These are phyloP conservation scores for Tetragnatha versicolor DNA, from an alignment of 1,140 invertebrate genomes.

Conservation along the genomic window DNA sequence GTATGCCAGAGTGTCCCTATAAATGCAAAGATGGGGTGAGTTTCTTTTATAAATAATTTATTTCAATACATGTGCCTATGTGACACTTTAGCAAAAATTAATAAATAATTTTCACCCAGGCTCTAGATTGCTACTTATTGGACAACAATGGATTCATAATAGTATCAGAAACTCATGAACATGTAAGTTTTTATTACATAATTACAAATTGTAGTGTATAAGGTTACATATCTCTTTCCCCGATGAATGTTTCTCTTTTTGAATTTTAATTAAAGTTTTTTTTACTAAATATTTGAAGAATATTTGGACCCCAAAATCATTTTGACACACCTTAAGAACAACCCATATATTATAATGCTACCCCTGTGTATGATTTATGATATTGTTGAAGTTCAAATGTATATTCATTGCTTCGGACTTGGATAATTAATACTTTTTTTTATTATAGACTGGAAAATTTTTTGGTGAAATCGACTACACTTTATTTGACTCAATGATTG, in stretches of 20 bases:
- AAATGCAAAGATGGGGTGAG: slow-evolving; percentile 54
- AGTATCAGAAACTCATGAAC: slow-evolving; percentile 76
- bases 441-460: slow-evolving; percentile 67
- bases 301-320: no score
- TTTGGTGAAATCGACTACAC: slow-evolving; percentile 94
- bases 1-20: slow-evolving; percentile 69
- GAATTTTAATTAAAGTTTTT: no score
- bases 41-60: background rate
- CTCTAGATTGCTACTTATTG: slow-evolving; percentile 88
- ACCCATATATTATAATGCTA: no score
- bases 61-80: background rate
- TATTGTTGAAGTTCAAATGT: no score
- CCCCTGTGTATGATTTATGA: no score
- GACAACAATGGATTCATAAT: slow-evolving; percentile 95
- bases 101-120: slow-evolving; percentile 73
- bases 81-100: slow-evolving; percentile 25
- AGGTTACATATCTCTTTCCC: no score
- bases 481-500: slow-evolving; percentile 90
- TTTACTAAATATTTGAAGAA: no score
- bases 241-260: no score
- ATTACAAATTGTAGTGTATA: no score
- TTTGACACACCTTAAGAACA: no score
- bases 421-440: background rate
- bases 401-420: no score
- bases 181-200: no score